phyloP scores from a whole-genome alignment of 2,113 vertebrate genomes.

The Nettapus auritus region DNA sequence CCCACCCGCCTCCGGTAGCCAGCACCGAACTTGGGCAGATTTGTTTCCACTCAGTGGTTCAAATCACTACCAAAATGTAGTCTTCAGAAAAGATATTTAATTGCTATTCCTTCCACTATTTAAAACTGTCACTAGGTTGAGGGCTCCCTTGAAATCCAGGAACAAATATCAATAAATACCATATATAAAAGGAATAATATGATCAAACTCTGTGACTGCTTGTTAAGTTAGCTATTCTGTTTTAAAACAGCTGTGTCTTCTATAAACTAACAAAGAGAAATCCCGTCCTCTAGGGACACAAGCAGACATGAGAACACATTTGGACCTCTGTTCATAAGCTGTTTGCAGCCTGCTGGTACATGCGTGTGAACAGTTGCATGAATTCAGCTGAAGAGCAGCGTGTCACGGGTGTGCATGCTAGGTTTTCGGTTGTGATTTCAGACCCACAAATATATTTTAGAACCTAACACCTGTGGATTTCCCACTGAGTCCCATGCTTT shows the following conservation, averaged over 20 bases:
- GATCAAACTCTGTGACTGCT: accelerated
- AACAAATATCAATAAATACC: background rate
- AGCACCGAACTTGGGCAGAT: background rate
- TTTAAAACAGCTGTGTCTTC: background rate
- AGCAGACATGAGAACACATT: background rate
- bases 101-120: background rate
- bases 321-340: background rate
- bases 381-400: background rate
- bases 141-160: background rate
- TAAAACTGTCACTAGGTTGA: background rate
- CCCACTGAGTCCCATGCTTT: background rate
- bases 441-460: background rate
- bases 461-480: background rate
- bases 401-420: background rate
- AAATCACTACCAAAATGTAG: background rate
- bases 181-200: background rate
- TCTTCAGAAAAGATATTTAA: background rate
- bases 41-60: background rate
- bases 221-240: background rate
- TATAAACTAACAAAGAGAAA: background rate
- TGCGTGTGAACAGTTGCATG: background rate
- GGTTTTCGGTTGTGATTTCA: background rate
- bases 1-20: too few relatives aligned
- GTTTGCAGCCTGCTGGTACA: background rate
- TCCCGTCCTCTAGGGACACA: background rate